Evolutionary conservation across 1,140 invertebrate species (phyloP).

Genomic region (Drosophila albomicans): DNA sequence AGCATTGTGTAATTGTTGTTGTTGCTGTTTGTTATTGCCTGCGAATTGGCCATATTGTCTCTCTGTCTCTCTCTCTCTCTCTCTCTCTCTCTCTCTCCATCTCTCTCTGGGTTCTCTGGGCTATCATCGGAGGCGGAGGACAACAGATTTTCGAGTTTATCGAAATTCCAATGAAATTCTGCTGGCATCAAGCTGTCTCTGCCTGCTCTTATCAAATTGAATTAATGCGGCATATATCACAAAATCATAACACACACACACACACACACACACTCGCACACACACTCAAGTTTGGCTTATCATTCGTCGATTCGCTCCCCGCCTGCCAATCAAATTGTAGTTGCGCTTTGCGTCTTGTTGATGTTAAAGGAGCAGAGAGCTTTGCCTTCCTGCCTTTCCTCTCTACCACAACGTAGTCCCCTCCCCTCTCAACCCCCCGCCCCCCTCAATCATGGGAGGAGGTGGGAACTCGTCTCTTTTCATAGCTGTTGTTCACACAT

Average conservation of each 20-base stretch:
- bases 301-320: slow-evolving; percentile 25
- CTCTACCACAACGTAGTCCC: neutral
- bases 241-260: slow-evolving; percentile 66
- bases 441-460: neutral
- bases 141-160: slow-evolving; percentile 54
- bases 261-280: slow-evolving; percentile 11
- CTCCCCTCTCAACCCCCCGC: neutral
- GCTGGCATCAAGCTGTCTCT: slow-evolving; percentile 45
- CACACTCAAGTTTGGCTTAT: slow-evolving; percentile 37
- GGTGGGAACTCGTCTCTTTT: slow-evolving; percentile 7
- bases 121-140: neutral
- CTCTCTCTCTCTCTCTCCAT: no score
- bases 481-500: slow-evolving; percentile 70
- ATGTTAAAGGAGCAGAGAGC: neutral
- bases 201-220: slow-evolving; percentile 70
- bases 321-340: slow-evolving; percentile 32
- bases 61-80: no score
- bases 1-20: neutral
- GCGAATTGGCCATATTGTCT: slow-evolving; percentile 31
- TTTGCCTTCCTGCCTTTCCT: neutral
- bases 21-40: slow-evolving; percentile 16
- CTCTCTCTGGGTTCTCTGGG: no score
- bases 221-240: slow-evolving; percentile 77
- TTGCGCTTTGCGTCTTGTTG: slow-evolving; percentile 13
- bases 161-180: slow-evolving; percentile 56